These are phyloP conservation scores for Mus pahari DNA, from an alignment of 2,113 vertebrate species.

Conservation along the genomic window DNA sequence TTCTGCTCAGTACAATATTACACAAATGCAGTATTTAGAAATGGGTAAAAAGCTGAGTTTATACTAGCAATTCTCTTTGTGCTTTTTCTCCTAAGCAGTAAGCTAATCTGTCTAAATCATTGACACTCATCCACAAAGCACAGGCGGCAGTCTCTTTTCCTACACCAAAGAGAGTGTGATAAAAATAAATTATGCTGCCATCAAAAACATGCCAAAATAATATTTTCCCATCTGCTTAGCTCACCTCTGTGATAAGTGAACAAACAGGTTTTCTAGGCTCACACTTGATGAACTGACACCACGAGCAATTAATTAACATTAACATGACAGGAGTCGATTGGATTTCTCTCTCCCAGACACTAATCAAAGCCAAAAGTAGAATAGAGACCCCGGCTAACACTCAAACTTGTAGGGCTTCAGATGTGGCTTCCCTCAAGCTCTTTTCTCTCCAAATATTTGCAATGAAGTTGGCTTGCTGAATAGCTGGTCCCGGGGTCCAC, in stretches of 20 bases:
- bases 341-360: conserved; percentile 72
- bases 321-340: conserved; percentile 60
- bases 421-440: conserved; percentile 61
- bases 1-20: neutral
- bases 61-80: conserved; percentile 53
- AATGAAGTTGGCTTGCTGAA: conserved; percentile 13
- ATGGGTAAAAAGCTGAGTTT: conserved; percentile 39
- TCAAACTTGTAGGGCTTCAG: conserved; percentile 66
- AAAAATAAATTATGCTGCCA: conserved; percentile 87
- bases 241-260: conserved; percentile 82
- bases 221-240: conserved; percentile 86
- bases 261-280: conserved; percentile 79
- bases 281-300: conserved; percentile 59
- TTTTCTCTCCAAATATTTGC: conserved; percentile 63
- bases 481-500: neutral
- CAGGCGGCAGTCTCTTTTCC: conserved; percentile 86
- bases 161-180: conserved; percentile 82
- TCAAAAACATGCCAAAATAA: conserved; percentile 86
- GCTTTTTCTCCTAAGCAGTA: conserved; percentile 66
- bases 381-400: conserved; percentile 37
- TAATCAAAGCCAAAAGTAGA: conserved; percentile 76
- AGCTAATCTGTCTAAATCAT: conserved; percentile 81
- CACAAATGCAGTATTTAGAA: conserved; percentile 46
- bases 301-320: conserved; percentile 82
- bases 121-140: conserved; percentile 88